phyloP scores from a whole-genome alignment of 2,113 vertebrate species.

The Clarias magur region DNA sequence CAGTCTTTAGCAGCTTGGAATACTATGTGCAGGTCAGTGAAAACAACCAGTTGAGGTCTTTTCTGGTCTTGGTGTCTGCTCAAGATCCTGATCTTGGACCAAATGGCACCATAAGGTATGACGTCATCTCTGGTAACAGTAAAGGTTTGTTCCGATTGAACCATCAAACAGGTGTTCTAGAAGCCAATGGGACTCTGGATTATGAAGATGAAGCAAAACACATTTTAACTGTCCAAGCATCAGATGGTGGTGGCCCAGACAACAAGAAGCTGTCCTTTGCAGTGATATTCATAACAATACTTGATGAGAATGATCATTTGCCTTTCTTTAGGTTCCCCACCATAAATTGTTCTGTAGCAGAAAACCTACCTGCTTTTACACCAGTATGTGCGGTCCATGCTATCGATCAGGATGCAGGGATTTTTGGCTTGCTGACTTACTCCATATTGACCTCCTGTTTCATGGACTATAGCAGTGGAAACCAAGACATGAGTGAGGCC shows the following conservation, averaged over 20 bases:
- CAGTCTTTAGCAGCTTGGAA: conserved; percentile 74
- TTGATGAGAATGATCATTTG: conserved; percentile 88
- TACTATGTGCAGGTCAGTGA: conserved; percentile 81
- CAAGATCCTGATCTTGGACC: conserved; percentile 76
- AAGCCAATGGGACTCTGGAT: conserved; percentile 77
- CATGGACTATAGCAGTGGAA: conserved; percentile 66
- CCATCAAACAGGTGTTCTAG: conserved; percentile 75
- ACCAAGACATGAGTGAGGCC: conserved; percentile 70
- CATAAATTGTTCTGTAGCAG: conserved; percentile 76
- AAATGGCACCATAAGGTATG: conserved; percentile 77
- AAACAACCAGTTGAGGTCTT: conserved; percentile 72
- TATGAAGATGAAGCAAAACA: conserved; percentile 82
- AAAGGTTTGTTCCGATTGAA: conserved; percentile 77
- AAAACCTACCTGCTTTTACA: conserved; percentile 83
- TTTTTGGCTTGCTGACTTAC: conserved; percentile 84
- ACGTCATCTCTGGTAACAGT: conserved; percentile 82
- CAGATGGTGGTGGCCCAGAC: conserved; percentile 70
- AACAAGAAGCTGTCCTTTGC: conserved; percentile 77
- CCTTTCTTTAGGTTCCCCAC: conserved; percentile 82
- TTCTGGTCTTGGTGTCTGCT: conserved; percentile 77
- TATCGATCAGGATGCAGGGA: conserved; percentile 83
- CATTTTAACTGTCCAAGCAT: conserved; percentile 79
- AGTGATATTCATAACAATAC: conserved; percentile 72
- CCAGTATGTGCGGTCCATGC: conserved; percentile 80
- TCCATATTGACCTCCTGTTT: conserved; percentile 82